Conservation (phyloP, 2,888 invertebrate species). For the Pandemis heparana region DNA sequence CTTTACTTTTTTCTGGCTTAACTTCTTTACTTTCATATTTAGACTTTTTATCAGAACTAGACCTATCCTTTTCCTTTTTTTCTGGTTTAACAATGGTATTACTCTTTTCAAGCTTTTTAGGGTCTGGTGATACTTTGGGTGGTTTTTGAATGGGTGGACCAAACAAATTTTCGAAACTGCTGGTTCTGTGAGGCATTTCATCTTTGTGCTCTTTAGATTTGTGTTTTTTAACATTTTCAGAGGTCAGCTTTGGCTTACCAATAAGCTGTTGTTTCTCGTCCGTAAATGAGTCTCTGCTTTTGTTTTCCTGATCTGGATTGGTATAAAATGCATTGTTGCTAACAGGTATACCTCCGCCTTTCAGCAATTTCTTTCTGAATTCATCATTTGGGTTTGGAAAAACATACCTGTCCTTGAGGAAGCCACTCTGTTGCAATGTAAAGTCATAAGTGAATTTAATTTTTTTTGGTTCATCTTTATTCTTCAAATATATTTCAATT, state of each 20-base stretch:
- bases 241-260: conserved; percentile 89
- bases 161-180: conserved; percentile 92
- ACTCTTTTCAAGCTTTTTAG: conserved; percentile 82
- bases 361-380: conserved; percentile 93
- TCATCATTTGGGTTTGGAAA: conserved; percentile 96
- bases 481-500: conserved; percentile 95
- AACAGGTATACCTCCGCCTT: conserved; percentile 91
- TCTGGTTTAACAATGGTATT: conserved; percentile 72
- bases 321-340: conserved; percentile 77
- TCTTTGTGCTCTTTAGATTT: conserved; percentile 85
- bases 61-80: conserved; percentile 85
- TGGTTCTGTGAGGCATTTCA: conserved; percentile 84
- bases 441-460: conserved; percentile 94
- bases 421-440: conserved; percentile 90
- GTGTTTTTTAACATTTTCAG: conserved; percentile 86
- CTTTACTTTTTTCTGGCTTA: conserved; percentile 78
- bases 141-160: conserved; percentile 93
- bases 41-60: conserved; percentile 77
- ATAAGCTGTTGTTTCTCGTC: conserved; percentile 87
- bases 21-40: conserved; percentile 80
- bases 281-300: conserved; percentile 85
- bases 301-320: conserved; percentile 83
- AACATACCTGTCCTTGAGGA: conserved; percentile 92
- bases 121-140: conserved; percentile 88
- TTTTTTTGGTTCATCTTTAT: conserved; percentile 95